Evolutionary conservation across 2,888 invertebrate genomes (phyloP).

Genomic region (Lasioglossum lativentre): DNA sequence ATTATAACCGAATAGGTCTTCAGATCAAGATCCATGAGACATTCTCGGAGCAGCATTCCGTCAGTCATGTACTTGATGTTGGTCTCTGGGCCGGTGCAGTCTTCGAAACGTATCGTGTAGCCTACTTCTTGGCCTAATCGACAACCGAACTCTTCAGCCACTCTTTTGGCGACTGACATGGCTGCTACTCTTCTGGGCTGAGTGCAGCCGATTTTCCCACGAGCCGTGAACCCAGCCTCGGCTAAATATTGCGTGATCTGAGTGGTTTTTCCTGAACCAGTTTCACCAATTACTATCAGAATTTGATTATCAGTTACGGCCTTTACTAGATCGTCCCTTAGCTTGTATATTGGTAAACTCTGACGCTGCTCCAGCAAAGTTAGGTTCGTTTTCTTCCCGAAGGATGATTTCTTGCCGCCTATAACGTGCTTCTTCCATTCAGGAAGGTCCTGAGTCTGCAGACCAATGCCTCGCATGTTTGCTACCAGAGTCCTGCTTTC

Average conservation of each 20-base stretch:
- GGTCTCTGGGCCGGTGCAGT: constrained; percentile 98
- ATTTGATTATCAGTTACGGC: constrained; percentile 98
- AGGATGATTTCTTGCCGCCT: constrained; percentile 98
- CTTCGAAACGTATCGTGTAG: constrained; percentile 99
- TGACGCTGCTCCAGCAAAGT: constrained; percentile 97
- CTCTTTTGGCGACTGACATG: constrained; percentile 99
- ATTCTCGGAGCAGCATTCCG: constrained; percentile 99
- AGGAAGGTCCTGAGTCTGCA: constrained; percentile 95
- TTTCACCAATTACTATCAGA: constrained; percentile 99
- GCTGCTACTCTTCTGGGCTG: constrained; percentile 97
- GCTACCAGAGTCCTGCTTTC: constrained; percentile 90
- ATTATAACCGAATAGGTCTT: constrained; percentile 97
- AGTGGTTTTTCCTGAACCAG: constrained; percentile 99
- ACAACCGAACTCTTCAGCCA: constrained; percentile 99
- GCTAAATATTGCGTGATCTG: constrained; percentile 99
- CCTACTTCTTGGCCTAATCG: constrained; percentile 99
- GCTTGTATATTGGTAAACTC: constrained; percentile 97
- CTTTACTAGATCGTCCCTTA: constrained; percentile 97
- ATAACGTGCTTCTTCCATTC: constrained; percentile 99
- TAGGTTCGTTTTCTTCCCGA: constrained; percentile 98
- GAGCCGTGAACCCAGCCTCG: constrained; percentile 96
- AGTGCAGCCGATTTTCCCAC: constrained; percentile 97
- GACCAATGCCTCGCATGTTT: constrained; percentile 93
- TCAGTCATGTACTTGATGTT: constrained; percentile 99
- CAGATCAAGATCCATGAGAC: constrained; percentile 97